phyloP scores from a whole-genome alignment of 2,113 vertebrate species.

The Mobula hypostoma region DNA sequence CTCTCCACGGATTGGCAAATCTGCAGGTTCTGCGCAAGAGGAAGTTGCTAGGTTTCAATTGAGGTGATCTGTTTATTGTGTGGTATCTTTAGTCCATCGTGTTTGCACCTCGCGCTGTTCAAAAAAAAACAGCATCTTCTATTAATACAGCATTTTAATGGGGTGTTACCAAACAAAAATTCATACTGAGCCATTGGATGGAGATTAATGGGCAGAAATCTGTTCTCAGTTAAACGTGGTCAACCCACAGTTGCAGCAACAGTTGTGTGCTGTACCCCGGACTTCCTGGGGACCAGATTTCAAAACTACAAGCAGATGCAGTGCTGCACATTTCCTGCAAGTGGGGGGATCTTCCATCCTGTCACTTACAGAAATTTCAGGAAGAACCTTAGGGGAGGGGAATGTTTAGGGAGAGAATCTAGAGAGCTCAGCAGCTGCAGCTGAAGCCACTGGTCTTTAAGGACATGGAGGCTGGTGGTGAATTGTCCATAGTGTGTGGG shows the following conservation, averaged over 20 bases:
- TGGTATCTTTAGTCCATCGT: background rate
- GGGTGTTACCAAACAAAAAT: background rate
- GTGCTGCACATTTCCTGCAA: too few species aligned
- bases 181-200: background rate
- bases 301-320: too few species aligned
- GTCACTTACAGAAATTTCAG: background rate
- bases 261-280: too few species aligned
- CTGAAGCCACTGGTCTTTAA: background rate
- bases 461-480: background rate
- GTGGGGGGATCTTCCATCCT: too few species aligned
- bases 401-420: background rate
- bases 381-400: background rate
- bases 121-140: background rate
- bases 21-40: background rate
- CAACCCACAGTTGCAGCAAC: too few species aligned
- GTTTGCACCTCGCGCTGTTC: background rate
- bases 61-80: background rate
- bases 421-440: background rate
- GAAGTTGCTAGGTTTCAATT: background rate
- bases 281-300: too few species aligned
- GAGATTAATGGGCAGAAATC: background rate
- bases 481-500: too few species aligned
- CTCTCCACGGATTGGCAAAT: background rate
- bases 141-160: background rate
- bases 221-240: too few species aligned